Evolutionary conservation across 2,888 invertebrate species (phyloP), one percentile per base, ranked within the genome.

Genomic region (Drosophila seclusa): DNA sequence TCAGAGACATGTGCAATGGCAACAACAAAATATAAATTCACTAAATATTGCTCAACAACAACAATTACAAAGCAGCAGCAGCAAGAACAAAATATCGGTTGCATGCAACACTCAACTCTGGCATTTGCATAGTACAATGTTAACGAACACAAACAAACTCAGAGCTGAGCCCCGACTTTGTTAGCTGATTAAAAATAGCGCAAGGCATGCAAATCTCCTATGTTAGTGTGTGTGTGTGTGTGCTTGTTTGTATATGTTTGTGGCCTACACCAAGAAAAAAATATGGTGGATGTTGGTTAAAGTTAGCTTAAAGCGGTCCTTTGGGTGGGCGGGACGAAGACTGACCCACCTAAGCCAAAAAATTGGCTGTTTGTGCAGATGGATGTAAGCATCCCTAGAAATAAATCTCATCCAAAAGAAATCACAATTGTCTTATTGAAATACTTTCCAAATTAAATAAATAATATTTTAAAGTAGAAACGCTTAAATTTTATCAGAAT

Each of bases 61-160:
- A 11, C 40, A 60, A 34, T 24, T 18, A 38, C 55, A 21, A 16
- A 57, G 32, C 34, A 36, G 50, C 21, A 36, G 34, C 60, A 45
- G 40, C 40, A 40, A 40, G 24, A 29, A 50, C 27, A 61, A 59
- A 54, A 63, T 59, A 54, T 50, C 53, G 73, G 82, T 78, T 84
- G 84, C 84, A 89, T 85, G 85, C 85, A 80, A 78, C 85, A 78
- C 69, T 64, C 73, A 75, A 73, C 87, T 64, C 52, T 69, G 78
- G 68, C 84, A 86, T 82, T 82, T 83, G 72, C 69, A 75, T 62
- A 32, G 42, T 21, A 67, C 72, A 74, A 87, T 78, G 88, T 80
- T 87, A 85, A 87, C 89, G 87, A 85, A 84, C 87, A 57, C 57
- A 31, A 40, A 87, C 89, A 89, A 87, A 78, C 73, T 77, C 77